Evolutionary conservation across 1,140 invertebrate genomes (phyloP).

Genomic region (Platorchestia sp.): DNA sequence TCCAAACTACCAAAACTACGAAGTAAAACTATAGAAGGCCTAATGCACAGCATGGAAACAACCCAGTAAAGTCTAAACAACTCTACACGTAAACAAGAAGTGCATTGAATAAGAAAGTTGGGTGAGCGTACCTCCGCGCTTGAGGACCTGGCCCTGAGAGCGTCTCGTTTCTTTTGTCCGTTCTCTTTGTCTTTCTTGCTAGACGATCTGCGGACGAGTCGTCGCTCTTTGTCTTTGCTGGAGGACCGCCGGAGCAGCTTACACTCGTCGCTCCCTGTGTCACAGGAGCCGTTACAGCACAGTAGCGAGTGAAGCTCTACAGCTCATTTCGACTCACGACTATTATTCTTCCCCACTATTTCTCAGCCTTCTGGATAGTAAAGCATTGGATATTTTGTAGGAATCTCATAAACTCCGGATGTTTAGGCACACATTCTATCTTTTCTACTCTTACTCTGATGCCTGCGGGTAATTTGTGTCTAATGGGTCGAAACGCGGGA

Average conservation of each 20-base stretch:
- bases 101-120: too few species aligned
- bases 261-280: conserved; percentile 46
- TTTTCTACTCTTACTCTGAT: too few species aligned
- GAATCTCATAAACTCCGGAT: too few species aligned
- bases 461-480: too few species aligned
- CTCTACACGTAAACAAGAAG: too few species aligned
- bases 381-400: background rate
- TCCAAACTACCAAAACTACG: too few species aligned
- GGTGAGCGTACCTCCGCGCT: conserved; percentile 60
- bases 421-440: too few species aligned
- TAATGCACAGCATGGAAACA: too few species aligned
- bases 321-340: background rate
- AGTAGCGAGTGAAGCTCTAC: background rate
- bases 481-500: too few species aligned
- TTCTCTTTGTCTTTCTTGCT: conserved; percentile 74
- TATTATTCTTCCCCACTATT: background rate
- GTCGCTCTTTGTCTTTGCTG: conserved; percentile 77
- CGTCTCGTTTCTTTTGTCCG: conserved; percentile 66
- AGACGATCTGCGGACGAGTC: conserved; percentile 78
- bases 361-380: background rate
- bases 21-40: too few species aligned
- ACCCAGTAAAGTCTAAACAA: too few species aligned
- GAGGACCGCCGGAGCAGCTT: conserved; percentile 77
- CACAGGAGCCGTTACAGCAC: background rate
- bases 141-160: conserved; percentile 60